phyloP scores from a whole-genome alignment of 2,797 vertebrate species.

The Hydrophis major region DNA sequence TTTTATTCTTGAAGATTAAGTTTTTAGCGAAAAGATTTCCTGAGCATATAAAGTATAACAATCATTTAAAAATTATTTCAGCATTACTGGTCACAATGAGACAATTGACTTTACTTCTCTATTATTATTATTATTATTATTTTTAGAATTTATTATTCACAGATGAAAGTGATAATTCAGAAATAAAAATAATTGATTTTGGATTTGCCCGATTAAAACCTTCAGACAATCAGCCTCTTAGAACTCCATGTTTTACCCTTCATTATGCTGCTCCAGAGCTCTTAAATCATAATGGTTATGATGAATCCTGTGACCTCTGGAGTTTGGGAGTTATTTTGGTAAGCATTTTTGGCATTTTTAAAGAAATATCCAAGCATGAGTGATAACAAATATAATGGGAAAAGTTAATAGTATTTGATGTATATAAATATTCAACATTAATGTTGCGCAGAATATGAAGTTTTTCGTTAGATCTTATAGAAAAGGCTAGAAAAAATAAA shows the following conservation, averaged over 20 bases:
- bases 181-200: slow-evolving; percentile 99
- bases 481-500: not conserved
- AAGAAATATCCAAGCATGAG: not conserved
- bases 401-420: not conserved
- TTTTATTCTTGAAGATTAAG: not conserved
- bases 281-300: slow-evolving; percentile 91
- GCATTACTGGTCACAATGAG: not conserved
- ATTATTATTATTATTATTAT: not conserved
- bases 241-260: slow-evolving; percentile 97
- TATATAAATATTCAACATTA: not conserved
- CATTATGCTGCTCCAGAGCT: slow-evolving; percentile 98
- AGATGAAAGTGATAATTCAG: slow-evolving; percentile 92
- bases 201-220: slow-evolving; percentile 98
- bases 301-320: slow-evolving; percentile 98
- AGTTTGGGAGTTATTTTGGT: slow-evolving; percentile 98
- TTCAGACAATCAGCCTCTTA: slow-evolving; percentile 96
- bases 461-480: not conserved
- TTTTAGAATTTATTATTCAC: slow-evolving; percentile 94
- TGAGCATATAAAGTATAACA: not conserved
- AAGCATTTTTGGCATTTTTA: slow-evolving; percentile 60
- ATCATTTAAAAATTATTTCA: not conserved
- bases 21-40: not conserved
- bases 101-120: not conserved
- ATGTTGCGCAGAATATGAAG: not conserved
- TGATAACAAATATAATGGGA: not conserved